Base-by-base conservation (phyloP, 2,113 vertebrate species). In the Mohoua ochrocephala region DNA sequence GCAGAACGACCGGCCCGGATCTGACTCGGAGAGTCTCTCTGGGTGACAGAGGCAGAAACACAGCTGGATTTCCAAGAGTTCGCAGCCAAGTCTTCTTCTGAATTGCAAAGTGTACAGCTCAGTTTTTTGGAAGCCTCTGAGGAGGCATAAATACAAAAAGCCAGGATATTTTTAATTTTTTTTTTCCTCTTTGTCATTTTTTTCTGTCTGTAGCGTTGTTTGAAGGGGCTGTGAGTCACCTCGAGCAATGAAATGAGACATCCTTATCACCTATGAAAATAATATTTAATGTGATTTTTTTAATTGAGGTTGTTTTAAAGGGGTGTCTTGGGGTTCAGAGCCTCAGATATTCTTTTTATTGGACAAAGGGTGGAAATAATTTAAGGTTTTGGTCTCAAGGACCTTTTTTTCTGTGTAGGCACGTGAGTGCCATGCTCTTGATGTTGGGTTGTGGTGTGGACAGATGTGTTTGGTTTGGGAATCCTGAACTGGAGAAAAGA, bases 71-170 rank as follows among this genome's bases (percentile, higher is more conserved):
- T 71, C 50, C 22, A 27, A 27, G 73, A 54, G 28, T 88, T 93
- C 20, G 33, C 89, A 80, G 95, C 94, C 94, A 93, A 93, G 68
- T 76, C 84, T 65, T 77, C 56, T 67, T 84, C 91, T 97, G 96
- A 96, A 95, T 91, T 94, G 87, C 94, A 87, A 94, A 96, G 84
- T 18, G 74, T 96, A 90, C 87, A 83, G 84, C 84, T 94, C 87
- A 74, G 91, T 70, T 59, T 94, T 92, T 95, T 89, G 82, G 91
- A 93, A 90, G 59, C 50, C 93, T 94, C 93, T 74, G 70, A 93
- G 89, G 84, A 89, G 79, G 78, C 84, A 85, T 95, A 71, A 80
- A 83, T 83, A 60, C 41, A 50, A 89, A 82, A 91, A 85, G 71
- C 42, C 54, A 78, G 73, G 84, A 63, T 86, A 39, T 33, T 13